A percentile compares a stretch with the other conserved stretches of the same genome.
Evolutionary conservation across 53 echinoderm and acorn worm genomes (phyloP).

Genomic region (Antedon mediterranea): DNA sequence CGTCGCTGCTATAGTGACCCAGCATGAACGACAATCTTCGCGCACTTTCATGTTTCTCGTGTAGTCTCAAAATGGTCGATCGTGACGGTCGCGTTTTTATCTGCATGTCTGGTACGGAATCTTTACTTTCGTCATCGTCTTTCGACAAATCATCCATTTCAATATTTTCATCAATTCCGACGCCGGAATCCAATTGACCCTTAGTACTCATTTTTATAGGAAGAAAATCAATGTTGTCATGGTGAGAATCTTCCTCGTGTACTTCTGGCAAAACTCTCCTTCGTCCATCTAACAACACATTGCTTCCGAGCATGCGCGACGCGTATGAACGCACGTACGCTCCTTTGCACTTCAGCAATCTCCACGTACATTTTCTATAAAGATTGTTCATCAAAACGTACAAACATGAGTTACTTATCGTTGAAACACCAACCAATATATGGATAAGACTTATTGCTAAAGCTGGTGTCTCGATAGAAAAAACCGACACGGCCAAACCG

Average conservation of each 20-base stretch:
- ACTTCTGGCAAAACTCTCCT: neutral
- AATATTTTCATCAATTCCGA: neutral
- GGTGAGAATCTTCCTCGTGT: neutral
- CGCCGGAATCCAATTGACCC: neutral
- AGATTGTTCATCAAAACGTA: neutral
- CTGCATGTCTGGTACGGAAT: neutral
- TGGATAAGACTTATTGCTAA: neutral
- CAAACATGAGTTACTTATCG: neutral
- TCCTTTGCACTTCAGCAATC: neutral
- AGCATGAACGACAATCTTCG: neutral
- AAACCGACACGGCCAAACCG: neutral
- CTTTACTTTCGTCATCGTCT: neutral
- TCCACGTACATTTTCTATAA: neutral
- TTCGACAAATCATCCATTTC: neutral
- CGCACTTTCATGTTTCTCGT: neutral
- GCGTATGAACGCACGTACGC: neutral
- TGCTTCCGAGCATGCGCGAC: neutral
- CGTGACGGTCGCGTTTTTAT: neutral
- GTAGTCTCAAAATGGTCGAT: neutral
- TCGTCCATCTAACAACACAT: neutral
- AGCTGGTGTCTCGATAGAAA: neutral
- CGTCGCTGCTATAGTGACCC: neutral
- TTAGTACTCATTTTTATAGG: neutral
- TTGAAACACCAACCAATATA: neutral
- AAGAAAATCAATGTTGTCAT: neutral